phyloP scores from a whole-genome alignment of 2,888 invertebrate genomes.

The Leptothorax acervorum region DNA sequence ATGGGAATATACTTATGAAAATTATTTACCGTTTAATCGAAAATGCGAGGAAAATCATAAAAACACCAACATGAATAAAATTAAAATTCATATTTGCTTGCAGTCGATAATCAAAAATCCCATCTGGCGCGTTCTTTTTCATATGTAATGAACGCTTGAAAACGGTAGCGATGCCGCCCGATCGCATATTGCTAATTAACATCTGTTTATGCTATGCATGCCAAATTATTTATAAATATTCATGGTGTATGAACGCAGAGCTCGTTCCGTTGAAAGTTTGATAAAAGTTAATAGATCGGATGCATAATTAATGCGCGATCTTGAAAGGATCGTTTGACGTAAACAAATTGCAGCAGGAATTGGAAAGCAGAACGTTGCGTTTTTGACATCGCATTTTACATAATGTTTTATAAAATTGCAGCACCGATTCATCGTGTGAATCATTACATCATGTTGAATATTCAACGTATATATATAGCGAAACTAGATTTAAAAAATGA shows the following conservation, averaged over 20 bases:
- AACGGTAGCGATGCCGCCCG: slow-evolving; percentile 45
- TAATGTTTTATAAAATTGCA: slow-evolving; percentile 53
- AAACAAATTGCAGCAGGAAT: slow-evolving; percentile 42
- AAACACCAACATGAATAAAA: slow-evolving; percentile 10
- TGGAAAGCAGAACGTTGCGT: slow-evolving; percentile 42
- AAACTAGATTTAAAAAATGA: slow-evolving; percentile 14
- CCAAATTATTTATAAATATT: slow-evolving; percentile 71
- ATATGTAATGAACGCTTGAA: slow-evolving; percentile 52
- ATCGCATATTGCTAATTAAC: slow-evolving; percentile 71
- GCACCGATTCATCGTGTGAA: slow-evolving; percentile 22
- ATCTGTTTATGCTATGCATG: slow-evolving; percentile 68
- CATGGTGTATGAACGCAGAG: slow-evolving; percentile 53
- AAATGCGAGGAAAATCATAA: slow-evolving; percentile 7
- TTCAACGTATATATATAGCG: not conserved
- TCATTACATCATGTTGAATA: slow-evolving; percentile 42
- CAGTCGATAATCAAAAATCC: slow-evolving; percentile 44
- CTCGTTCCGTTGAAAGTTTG: slow-evolving; percentile 53
- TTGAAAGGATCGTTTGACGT: slow-evolving; percentile 54
- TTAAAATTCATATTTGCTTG: slow-evolving; percentile 10
- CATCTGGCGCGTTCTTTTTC: slow-evolving; percentile 37
- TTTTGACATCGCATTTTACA: slow-evolving; percentile 41
- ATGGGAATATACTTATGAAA: slow-evolving; percentile 8
- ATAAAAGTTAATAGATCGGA: slow-evolving; percentile 57
- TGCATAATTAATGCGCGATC: slow-evolving; percentile 53
- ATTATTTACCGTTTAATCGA: slow-evolving; percentile 21